These are phyloP conservation scores for Brachionus koreanus DNA, from an alignment of 1,140 invertebrate species.

Conservation along the genomic window DNA sequence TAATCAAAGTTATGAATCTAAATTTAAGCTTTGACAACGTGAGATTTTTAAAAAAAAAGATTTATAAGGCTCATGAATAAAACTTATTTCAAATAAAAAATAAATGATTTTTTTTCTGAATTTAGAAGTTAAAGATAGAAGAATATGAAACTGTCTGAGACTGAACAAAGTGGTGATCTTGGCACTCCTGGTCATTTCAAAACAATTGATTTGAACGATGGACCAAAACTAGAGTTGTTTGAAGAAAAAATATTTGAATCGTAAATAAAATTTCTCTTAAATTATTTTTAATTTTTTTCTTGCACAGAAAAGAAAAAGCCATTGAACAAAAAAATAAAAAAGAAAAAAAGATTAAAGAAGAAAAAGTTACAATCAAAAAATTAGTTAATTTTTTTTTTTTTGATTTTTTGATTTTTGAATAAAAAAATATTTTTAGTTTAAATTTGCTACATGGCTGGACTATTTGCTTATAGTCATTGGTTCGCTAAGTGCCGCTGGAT, in stretches of 20 bases:
- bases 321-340: not conserved
- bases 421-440: not conserved
- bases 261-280: not conserved
- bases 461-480: conserved; percentile 2
- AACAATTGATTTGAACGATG: not conserved
- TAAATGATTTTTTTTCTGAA: not conserved
- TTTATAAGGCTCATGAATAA: too few species aligned
- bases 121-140: not conserved
- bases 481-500: not conserved
- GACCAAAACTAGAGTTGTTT: not conserved
- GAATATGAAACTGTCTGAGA: not conserved
- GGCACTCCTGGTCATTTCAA: not conserved
- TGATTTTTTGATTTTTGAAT: not conserved
- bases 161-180: not conserved
- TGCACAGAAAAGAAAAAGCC: not conserved
- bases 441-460: conserved; percentile 28
- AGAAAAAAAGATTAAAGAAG: not conserved
- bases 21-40: too few species aligned
- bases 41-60: too few species aligned
- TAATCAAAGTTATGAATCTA: too few species aligned
- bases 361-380: not conserved
- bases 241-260: not conserved
- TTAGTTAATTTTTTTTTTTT: not conserved
- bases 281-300: not conserved
- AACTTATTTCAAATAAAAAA: not conserved